Conservation (phyloP, 2,113 vertebrate genomes). For the Anoplopoma fimbria region DNA sequence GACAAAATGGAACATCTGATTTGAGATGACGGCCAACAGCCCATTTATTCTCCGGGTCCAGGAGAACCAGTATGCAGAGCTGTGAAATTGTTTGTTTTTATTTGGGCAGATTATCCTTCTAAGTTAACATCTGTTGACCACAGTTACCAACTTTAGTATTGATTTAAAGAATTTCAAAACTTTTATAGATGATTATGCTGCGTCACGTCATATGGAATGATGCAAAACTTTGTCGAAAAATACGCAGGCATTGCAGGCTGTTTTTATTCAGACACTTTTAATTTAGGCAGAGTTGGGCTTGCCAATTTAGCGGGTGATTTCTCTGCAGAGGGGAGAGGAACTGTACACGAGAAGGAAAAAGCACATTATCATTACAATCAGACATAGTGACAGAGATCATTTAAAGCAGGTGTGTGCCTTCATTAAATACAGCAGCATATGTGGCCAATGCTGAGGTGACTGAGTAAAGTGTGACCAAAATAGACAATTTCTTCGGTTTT, state of each 20-base stretch:
- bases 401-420: not conserved
- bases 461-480: not conserved
- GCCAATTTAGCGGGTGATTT: constrained; percentile 25
- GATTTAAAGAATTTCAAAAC: not conserved
- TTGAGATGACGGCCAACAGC: constrained; percentile 19
- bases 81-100: not conserved
- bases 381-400: not conserved
- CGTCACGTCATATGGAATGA: not conserved
- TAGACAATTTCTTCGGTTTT: too few species aligned
- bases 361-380: constrained; percentile 8
- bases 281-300: not conserved
- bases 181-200: not conserved
- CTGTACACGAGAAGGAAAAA: not conserved
- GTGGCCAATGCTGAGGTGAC: too few species aligned
- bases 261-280: constrained; percentile 23
- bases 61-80: not conserved
- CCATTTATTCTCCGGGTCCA: not conserved
- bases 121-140: not conserved
- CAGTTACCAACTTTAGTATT: not conserved
- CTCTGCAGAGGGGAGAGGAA: not conserved
- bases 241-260: not conserved
- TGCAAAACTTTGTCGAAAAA: not conserved
- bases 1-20: constrained; percentile 27
- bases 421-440: constrained; percentile 34
- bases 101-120: not conserved